phyloP scores from a whole-genome alignment of 2,888 invertebrate genomes.

The Dolomedes plantarius region DNA sequence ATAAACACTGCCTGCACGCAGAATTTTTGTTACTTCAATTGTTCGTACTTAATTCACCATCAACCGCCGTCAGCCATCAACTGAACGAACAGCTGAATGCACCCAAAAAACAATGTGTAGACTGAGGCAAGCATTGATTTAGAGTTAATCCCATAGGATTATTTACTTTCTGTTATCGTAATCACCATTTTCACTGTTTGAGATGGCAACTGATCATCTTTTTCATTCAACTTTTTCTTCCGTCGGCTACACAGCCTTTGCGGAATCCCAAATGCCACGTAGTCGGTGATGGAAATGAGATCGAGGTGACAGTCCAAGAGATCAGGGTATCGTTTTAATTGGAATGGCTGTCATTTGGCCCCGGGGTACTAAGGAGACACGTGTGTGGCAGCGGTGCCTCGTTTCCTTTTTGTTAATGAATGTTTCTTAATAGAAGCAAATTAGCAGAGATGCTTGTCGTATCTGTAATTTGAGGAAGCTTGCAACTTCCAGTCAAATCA shows the following conservation, averaged over 20 bases:
- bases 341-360: conserved; percentile 4
- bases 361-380: not conserved
- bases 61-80: too few relatives aligned
- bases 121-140: too few relatives aligned
- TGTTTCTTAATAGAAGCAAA: conserved; percentile 11
- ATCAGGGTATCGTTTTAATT: conserved; percentile 12
- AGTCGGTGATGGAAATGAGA: not conserved
- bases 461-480: conserved; percentile 1
- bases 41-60: too few relatives aligned
- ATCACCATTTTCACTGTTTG: too few relatives aligned
- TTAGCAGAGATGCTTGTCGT: conserved; percentile 14
- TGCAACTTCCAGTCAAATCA: not conserved
- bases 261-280: not conserved
- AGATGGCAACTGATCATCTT: too few relatives aligned
- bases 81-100: too few relatives aligned
- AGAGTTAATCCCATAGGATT: too few relatives aligned
- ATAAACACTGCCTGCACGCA: too few relatives aligned
- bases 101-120: too few relatives aligned
- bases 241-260: too few relatives aligned
- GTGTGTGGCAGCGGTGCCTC: not conserved
- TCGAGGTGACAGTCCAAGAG: conserved; percentile 16
- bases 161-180: too few relatives aligned
- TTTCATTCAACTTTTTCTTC: not conserved
- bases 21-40: too few relatives aligned
- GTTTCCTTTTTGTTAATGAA: conserved; percentile 3